Conservation (phyloP, 2,797 vertebrate species). For the Hipposideros larvatus region DNA sequence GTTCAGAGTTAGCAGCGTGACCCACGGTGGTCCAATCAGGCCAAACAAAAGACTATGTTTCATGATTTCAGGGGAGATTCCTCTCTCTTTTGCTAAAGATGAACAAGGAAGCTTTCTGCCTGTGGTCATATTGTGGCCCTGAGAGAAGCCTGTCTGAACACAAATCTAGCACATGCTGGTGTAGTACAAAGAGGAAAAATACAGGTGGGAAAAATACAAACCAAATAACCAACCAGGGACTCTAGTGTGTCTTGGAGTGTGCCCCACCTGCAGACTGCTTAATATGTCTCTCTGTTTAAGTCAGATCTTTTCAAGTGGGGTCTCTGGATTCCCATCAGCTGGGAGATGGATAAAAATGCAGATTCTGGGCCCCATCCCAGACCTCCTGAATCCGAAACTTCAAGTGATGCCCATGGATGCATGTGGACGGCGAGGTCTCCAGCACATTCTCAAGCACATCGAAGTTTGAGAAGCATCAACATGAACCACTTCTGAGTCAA, state of each 20-base stretch:
- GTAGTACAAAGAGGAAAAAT: not conserved
- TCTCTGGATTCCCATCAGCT: accelerated
- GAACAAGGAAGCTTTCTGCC: not conserved
- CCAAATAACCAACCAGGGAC: not conserved
- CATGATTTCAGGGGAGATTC: not conserved
- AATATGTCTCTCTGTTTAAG: not conserved
- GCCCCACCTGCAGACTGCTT: not conserved
- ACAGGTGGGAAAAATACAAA: not conserved
- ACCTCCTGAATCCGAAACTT: not conserved
- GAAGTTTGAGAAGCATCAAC: not conserved
- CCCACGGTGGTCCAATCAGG: not conserved
- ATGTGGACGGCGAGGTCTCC: not conserved
- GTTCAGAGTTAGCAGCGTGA: not conserved
- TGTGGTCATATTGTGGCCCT: not conserved
- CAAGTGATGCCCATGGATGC: accelerated
- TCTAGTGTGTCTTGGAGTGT: not conserved
- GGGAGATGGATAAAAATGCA: not conserved
- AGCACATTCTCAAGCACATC: not conserved
- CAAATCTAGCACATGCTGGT: not conserved
- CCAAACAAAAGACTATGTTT: not conserved
- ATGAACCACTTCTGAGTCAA: not conserved
- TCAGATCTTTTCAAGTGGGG: not conserved
- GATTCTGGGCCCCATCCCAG: not conserved
- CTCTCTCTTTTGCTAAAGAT: not conserved
- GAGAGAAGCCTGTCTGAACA: not conserved